Base-by-base conservation (phyloP, 37 sponge, comb jelly and placozoan species). In the Petrosia ficiformis region DNA sequence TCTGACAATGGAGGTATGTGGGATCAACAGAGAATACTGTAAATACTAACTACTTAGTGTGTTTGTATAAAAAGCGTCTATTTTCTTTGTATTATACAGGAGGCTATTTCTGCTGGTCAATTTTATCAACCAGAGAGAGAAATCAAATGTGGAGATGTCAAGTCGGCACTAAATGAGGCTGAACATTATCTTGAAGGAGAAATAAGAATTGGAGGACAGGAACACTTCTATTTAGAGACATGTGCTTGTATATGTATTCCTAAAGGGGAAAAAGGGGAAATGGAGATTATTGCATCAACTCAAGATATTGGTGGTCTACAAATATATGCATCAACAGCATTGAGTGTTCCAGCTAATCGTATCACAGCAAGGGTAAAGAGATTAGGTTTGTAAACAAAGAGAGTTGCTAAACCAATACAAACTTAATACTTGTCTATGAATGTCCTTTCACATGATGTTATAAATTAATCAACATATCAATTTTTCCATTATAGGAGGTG, bases 221-320 rank as follows among this genome's bases (percentile, higher is more conserved):
- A 87, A 58, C 88, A 87, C 43, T 87, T 87, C 73, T 87, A 87
- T 54, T 76, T 87, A 42, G 88, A 87, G 59, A 81, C 88, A 1
- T 42, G 80, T 25, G 77, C 81, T 8, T 36, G 63, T 39, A 40
- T 87, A 43, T 82, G 44, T 21, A 52, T 87, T 16, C 88, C 88
- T 26, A 81, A 59, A 54, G 76, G 74, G 56, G 81, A 69, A 6
- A 70, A 71, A 14, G 76, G 66, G 54, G 72, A 71, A 71, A 74
- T 86, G 39, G 87, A 86, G 44, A 65, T 86, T 1, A 65, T 86
- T 33, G 5, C 67, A 6, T 80, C 87, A 6, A 75, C 87, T 37
- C 87, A 86, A 61, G 60, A 44, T 67, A 59, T 74, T 2, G 14
- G 60, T 34, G 39, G 43, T 3, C 52, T 60, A 33, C 82, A 87